These are phyloP conservation scores for Phorcus lineatus DNA, from an alignment of 2,888 invertebrate species.

Conservation along the genomic window DNA sequence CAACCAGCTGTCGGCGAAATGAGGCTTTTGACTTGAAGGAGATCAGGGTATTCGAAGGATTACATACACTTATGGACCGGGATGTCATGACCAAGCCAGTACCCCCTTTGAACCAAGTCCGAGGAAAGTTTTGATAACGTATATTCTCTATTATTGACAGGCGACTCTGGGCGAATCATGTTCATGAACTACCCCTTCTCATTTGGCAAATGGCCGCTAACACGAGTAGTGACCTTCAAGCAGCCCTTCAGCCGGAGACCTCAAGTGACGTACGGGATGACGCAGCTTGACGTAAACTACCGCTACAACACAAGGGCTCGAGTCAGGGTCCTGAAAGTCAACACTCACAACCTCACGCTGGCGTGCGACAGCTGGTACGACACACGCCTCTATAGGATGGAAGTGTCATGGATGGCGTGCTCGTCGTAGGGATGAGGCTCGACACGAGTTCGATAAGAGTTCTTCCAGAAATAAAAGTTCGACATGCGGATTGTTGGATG, in stretches of 20 bases:
- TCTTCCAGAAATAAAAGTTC: too few relatives aligned
- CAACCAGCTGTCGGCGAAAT: too few relatives aligned
- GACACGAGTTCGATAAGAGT: too few relatives aligned
- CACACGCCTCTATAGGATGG: conserved; percentile 25
- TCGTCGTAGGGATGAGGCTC: neutral
- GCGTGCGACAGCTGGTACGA: conserved; percentile 25
- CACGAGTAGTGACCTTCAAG: conserved; percentile 7
- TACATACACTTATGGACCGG: too few relatives aligned
- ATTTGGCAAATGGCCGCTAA: conserved; percentile 26
- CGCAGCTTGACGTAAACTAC: conserved; percentile 27
- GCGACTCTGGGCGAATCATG: conserved; percentile 23
- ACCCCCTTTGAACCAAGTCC: too few relatives aligned
- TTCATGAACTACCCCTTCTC: conserved; percentile 31
- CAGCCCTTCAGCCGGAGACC: conserved; percentile 14
- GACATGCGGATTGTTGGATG: too few relatives aligned
- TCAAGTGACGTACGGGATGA: conserved; percentile 6
- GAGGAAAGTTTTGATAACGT: neutral
- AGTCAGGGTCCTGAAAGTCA: neutral
- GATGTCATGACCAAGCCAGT: too few relatives aligned
- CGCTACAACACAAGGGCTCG: conserved; percentile 24
- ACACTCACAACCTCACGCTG: conserved; percentile 4
- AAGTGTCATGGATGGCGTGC: conserved; percentile 34
- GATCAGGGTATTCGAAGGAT: too few relatives aligned
- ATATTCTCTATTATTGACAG: conserved; percentile 14
- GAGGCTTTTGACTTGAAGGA: too few relatives aligned